Percentiles rank a stretch among this genome's conserved stretches.
Conservation (phyloP, 1,140 invertebrate genomes). For the Latrodectus geometricus region DNA sequence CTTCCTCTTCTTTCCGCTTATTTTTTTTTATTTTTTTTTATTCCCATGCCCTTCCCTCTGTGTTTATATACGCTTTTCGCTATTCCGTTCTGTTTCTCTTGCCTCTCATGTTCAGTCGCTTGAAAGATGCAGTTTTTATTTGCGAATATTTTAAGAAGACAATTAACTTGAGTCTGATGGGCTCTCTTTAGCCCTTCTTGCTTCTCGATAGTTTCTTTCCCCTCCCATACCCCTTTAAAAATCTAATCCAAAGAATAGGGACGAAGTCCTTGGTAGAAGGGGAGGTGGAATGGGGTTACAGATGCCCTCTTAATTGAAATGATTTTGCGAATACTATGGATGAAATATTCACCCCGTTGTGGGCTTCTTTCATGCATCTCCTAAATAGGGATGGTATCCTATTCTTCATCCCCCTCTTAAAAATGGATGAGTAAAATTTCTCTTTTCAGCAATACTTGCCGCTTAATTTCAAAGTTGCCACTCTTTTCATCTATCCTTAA, state of each 20-base stretch:
- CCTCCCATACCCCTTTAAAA: slow-evolving; percentile 23
- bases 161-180: slow-evolving; percentile 52
- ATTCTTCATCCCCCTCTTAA: neutral
- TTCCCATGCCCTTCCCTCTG: slow-evolving; percentile 15
- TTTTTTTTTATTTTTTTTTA: slow-evolving; percentile 21
- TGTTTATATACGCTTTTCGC: slow-evolving; percentile 44
- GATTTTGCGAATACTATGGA: neutral
- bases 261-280: slow-evolving; percentile 15
- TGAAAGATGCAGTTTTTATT: slow-evolving; percentile 31
- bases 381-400: slow-evolving; percentile 34
- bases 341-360: slow-evolving; percentile 36
- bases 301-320: slow-evolving; percentile 49
- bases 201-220: slow-evolving; percentile 32
- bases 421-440: slow-evolving; percentile 32
- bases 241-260: slow-evolving; percentile 39
- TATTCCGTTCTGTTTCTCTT: slow-evolving; percentile 18
- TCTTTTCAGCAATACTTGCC: slow-evolving; percentile 52
- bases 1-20: neutral
- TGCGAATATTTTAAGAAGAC: slow-evolving; percentile 45
- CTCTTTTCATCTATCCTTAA: slow-evolving; percentile 44
- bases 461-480: slow-evolving; percentile 48
- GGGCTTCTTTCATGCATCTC: slow-evolving; percentile 36
- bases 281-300: neutral
- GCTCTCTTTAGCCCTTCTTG: slow-evolving; percentile 26
- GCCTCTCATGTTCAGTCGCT: slow-evolving; percentile 27